Evolutionary conservation across 1,140 invertebrate genomes (phyloP).

Genomic region (Caenorhabditis brenneri): DNA sequence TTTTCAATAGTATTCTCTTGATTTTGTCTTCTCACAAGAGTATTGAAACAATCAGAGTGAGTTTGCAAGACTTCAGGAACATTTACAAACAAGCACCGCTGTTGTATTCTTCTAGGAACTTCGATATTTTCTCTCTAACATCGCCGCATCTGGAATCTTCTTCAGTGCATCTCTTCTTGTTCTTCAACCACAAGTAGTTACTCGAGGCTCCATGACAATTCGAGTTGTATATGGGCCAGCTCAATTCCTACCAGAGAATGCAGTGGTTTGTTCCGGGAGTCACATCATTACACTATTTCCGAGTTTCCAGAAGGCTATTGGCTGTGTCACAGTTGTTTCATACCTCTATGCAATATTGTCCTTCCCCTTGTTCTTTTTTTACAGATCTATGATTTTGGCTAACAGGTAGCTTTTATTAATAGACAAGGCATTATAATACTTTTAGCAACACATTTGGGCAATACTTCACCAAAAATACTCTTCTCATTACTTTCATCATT

Average conservation of each 20-base stretch:
- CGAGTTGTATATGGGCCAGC: conserved; percentile 42
- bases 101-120: conserved; percentile 27
- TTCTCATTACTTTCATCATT: conserved; percentile 38
- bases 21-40: conserved; percentile 42
- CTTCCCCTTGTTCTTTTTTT: conserved; percentile 46
- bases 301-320: conserved; percentile 35
- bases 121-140: conserved; percentile 48
- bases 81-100: background rate
- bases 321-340: background rate
- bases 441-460: conserved; percentile 43
- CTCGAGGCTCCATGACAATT: conserved; percentile 44
- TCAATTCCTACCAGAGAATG: conserved; percentile 6
- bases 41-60: conserved; percentile 44
- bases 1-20: conserved; percentile 28
- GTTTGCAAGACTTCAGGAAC: background rate
- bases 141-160: conserved; percentile 23
- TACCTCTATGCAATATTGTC: conserved; percentile 46
- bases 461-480: conserved; percentile 42
- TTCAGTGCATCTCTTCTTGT: background rate
- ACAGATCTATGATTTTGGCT: conserved; percentile 45
- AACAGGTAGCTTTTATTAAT: background rate
- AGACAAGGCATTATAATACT: background rate
- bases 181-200: conserved; percentile 39
- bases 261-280: background rate
- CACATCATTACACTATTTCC: background rate